Evolutionary conservation across 2,888 invertebrate species (phyloP), one percentile per base, ranked within the genome.

Genomic region (Ormyrus rosae): DNA sequence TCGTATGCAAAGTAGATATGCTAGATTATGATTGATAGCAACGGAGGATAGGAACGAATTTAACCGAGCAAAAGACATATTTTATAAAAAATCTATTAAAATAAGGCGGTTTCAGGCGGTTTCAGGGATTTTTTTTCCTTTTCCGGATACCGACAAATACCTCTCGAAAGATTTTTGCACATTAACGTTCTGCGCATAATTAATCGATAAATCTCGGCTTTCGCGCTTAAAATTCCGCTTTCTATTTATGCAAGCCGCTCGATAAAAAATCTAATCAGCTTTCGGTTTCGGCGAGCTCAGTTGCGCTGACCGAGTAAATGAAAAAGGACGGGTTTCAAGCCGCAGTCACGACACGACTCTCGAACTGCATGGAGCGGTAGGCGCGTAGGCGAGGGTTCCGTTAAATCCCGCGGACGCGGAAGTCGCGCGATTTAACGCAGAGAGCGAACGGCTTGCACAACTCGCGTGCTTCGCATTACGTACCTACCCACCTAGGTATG

Each of bases 391-490:
- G 72, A 68, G 34, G 34, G 80, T 77, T 77, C 72, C 80, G 80
- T 72, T 77, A 81, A 75, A 68, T 72, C 61, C 61, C 67, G 70
- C 70, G 50, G 60, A 74, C 67, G 70, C 72, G 71, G 73, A 70
- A 69, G 80, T 51, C 69, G 58, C 75, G 79, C 67, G 78, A 81
- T 76, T 80, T 76, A 63, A 13, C 61, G 34, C 34, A 34, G 34
- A 34, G 34, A 34, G 34, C 2, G 53, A n/a, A 60, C 55, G 53
- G 61, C 56, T 67, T 68, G 73, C 53, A 68, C 73, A 72, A 80
- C 56, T 45, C 48, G 34, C 64, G 63, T 10, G 46, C 56, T 13
- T 8, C 56, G 34, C 34, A 34, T 34, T 34, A 34, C 34, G 34
- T 34, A 34, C 4, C 34, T 34, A 34, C 2, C 34, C 34, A 34